Evolutionary conservation across 2,888 invertebrate genomes (phyloP), one percentile per base, ranked within the genome.

Genomic region (Agrochola lychnidis): DNA sequence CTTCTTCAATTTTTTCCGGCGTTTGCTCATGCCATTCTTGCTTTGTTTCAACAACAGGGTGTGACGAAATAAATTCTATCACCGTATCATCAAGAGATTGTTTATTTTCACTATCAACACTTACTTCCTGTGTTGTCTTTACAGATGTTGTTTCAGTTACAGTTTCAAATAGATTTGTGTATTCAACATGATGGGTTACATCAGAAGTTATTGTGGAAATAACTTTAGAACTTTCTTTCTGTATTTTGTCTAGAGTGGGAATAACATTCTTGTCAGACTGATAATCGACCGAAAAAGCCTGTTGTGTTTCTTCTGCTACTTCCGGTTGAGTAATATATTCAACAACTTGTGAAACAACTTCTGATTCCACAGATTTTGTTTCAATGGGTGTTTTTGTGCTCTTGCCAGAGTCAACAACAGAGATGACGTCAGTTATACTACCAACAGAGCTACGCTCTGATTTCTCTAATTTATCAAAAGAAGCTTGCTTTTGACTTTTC

Each of bases 401-500:
- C 6, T 68, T 61, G 19, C 25, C n/a, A 61, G 63, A 62, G 22
- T 61, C 68, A 68, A 45, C 16, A 36, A 64, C 25, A 56, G 61
- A 59, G 5, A 74, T 69, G 14, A 75, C 67, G 0, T 86, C 76
- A 53, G 78, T 71, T 14, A 73, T 56, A 40, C 64, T 79, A 42
- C 74, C 76, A 63, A 61, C 64, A 67, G 80, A 66, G 70, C 63
- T 75, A 42, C 51, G 68, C n/a, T 83, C 79, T 45, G 73, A 67
- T 74, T 75, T 85, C 48, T 87, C 86, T 70, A 61, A 42, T 36
- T 84, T 84, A 64, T 81, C 85, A 68, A 70, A 48, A 59, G 81
- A 86, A 66, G 42, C 59, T 78, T 84, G 82, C 85, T 89, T 88
- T 42, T 83, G 83, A 79, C 64, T 74, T 80, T 87, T 93, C 84